phyloP scores from a whole-genome alignment of 2,113 vertebrate genomes.

The Megaptera novaeangliae region DNA sequence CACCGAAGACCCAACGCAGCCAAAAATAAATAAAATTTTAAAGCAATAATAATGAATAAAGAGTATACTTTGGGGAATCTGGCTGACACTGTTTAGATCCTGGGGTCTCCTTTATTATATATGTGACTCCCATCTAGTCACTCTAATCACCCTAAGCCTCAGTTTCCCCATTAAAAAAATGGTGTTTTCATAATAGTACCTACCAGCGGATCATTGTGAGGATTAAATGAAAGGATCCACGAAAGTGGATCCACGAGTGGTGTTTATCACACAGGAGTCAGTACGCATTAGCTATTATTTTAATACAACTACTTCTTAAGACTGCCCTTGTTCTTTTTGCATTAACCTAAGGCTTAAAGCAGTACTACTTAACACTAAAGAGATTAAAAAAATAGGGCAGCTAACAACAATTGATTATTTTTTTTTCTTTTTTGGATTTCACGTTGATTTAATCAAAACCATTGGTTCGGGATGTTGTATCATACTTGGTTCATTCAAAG shows the following conservation, averaged over 20 bases:
- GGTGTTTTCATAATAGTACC: neutral
- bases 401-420: neutral
- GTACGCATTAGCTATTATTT: neutral
- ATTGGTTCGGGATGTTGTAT: neutral
- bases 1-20: too few relatives aligned
- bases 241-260: neutral
- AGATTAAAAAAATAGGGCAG: neutral
- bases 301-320: neutral
- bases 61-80: neutral
- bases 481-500: neutral
- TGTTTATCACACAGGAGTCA: neutral
- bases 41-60: neutral
- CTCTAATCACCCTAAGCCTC: neutral
- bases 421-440: neutral
- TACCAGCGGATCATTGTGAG: neutral
- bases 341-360: neutral
- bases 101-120: neutral
- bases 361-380: neutral
- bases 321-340: neutral
- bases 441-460: neutral
- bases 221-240: neutral
- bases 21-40: neutral
- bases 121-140: neutral
- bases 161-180: neutral
- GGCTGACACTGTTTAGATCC: neutral